These are phyloP conservation scores for Lagopus muta DNA, from an alignment of 2,113 vertebrate species.

Conservation along the genomic window DNA sequence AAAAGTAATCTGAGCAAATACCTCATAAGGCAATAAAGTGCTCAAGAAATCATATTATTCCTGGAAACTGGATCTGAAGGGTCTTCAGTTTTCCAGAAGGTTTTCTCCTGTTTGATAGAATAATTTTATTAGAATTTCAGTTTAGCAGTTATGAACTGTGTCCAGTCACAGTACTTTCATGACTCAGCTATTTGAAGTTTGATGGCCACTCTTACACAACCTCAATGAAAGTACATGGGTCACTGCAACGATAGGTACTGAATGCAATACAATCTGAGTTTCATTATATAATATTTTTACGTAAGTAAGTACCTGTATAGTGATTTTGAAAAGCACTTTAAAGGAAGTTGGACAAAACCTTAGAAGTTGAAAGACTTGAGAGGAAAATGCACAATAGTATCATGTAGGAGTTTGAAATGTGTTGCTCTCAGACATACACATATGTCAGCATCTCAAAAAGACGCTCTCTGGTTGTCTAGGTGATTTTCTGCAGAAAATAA, in stretches of 20 bases:
- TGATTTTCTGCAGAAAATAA: conserved; percentile 4
- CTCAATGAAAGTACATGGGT: neutral
- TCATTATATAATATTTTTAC: neutral
- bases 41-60: neutral
- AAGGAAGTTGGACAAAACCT: neutral
- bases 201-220: neutral
- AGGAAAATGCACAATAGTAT: neutral
- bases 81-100: neutral
- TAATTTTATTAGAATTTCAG: neutral
- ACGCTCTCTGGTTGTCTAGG: neutral
- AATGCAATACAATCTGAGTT: neutral
- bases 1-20: neutral
- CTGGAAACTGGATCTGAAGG: neutral
- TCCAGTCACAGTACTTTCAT: neutral
- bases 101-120: neutral
- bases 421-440: neutral
- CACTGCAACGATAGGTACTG: neutral
- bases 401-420: neutral
- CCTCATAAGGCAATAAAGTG: neutral
- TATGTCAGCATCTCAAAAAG: neutral
- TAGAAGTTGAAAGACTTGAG: neutral
- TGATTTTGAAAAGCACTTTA: conserved; percentile 28
- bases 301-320: neutral
- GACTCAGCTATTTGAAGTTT: neutral
- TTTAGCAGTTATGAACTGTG: neutral